Base-by-base conservation (phyloP, 2,797 vertebrate species). In the Epinephelus malabaricus region DNA sequence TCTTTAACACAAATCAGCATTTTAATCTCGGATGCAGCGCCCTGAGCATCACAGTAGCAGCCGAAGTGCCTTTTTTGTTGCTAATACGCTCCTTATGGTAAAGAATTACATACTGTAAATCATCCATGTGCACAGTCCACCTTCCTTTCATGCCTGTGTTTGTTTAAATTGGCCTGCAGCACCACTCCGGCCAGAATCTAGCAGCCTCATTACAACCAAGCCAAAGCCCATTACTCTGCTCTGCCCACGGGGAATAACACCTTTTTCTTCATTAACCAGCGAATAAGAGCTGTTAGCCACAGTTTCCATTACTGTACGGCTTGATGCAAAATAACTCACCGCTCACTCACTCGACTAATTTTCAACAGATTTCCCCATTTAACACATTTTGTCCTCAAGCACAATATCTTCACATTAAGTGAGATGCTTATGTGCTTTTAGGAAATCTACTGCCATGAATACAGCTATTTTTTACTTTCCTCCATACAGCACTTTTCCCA, bases 241-340 rank as follows among this genome's bases (percentile, higher is more conserved):
- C 63, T 84, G 78, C 83, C 84, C 64, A 76, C 5, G 0, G 88
- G 89, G 80, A 90, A 83, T 64, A 87, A 89, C 90, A 91, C 88
- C 88, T 86, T 89, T 79, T 81, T 82, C 85, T 86, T 85, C 79
- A 86, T 87, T 79, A 84, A 81, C 67, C 62, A 63, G 59, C 11
- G 4, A 86, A 83, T 84, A 73, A 69, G 82, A 79, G 53, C 63
- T 67, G 64, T 84, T 86, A 71, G 30, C 69, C 69, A 49, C 61
- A 79, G 34, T 88, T 91, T 90, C 83, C 85, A 88, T 85, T 34
- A 69, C 68, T 65, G 34, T 69, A 74, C 3, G 9, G 56, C 74
- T 56, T n/a, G 50, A 80, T 68, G 56, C 66, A 63, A 74, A 85
- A 78, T 56, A 58, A 83, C 68, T 60, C 34, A 45, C 30, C 0